These are phyloP conservation scores for Melinopterus prodromus DNA, from an alignment of 2,888 invertebrate genomes.

Conservation along the genomic window DNA sequence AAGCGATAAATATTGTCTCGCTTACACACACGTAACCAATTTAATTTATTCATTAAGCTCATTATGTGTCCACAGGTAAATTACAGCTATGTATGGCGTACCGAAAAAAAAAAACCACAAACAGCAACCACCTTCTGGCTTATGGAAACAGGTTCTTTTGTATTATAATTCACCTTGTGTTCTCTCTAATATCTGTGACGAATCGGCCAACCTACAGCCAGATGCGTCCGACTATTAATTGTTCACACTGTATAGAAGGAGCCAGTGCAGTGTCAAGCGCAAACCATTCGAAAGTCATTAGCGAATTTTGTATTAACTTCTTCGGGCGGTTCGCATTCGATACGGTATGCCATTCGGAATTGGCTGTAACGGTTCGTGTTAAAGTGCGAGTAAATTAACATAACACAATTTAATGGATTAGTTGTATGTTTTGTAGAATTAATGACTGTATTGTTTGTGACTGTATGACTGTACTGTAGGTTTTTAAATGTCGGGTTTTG, in stretches of 20 bases:
- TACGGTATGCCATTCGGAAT: not conserved
- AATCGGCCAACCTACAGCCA: not conserved
- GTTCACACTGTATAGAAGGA: not conserved
- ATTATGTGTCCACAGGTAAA: not conserved
- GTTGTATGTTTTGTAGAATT: too few species aligned
- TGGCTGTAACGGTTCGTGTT: not conserved
- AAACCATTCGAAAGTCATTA: not conserved
- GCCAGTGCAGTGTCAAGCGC: not conserved
- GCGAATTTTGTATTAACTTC: not conserved
- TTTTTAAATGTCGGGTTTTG: too few species aligned
- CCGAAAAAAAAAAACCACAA: not conserved
- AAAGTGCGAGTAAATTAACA: too few species aligned
- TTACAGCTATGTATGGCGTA: not conserved
- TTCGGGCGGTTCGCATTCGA: not conserved
- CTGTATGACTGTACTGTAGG: too few species aligned
- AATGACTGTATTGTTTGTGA: too few species aligned
- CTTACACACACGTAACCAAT: not conserved
- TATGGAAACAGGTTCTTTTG: slow-evolving; percentile 4
- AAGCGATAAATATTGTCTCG: not conserved
- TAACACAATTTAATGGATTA: too few species aligned
- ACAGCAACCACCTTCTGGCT: not conserved
- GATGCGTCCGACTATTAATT: not conserved
- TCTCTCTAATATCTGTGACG: slow-evolving; percentile 4
- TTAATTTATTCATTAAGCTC: slow-evolving; percentile 4
- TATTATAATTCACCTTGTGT: not conserved